Evolutionary conservation across 2,888 invertebrate genomes (phyloP).

Genomic region (Cepaea hortensis): DNA sequence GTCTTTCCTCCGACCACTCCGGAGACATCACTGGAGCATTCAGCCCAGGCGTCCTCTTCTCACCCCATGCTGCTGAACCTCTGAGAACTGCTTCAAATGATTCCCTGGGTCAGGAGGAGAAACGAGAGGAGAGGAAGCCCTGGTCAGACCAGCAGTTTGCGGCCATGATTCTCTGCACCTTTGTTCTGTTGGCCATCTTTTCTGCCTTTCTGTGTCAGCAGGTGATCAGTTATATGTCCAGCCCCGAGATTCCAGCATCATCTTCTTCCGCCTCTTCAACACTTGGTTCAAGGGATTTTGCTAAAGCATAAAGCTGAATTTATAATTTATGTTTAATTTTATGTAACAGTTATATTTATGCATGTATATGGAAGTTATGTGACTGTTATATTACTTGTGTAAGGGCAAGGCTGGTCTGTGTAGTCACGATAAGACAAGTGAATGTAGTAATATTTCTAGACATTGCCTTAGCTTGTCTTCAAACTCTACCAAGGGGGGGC

Average conservation of each 20-base stretch:
- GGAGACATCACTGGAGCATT: conserved; percentile 83
- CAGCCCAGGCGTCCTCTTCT: conserved; percentile 82
- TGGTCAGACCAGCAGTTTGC: conserved; percentile 82
- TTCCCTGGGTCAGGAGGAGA: background rate
- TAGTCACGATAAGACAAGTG: too few species aligned
- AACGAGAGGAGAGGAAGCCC: conserved; percentile 61
- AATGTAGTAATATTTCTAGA: too few species aligned
- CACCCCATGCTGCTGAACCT: conserved; percentile 76
- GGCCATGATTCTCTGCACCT: conserved; percentile 81
- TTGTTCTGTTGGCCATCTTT: conserved; percentile 81
- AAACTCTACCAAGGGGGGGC: conserved; percentile 77
- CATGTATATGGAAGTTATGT: too few species aligned
- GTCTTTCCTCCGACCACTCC: conserved; percentile 76
- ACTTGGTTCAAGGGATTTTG: background rate
- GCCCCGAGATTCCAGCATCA: conserved; percentile 12
- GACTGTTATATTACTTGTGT: too few species aligned
- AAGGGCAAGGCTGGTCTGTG: too few species aligned
- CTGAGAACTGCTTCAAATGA: conserved; percentile 48
- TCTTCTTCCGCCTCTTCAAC: conserved; percentile 5
- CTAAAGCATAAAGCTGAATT: background rate
- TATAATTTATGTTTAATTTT: too few species aligned
- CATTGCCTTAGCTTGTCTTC: too few species aligned
- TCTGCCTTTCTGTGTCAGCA: conserved; percentile 81
- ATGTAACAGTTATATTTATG: too few species aligned
- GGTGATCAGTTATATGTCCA: conserved; percentile 55